Evolutionary conservation across 1,140 invertebrate genomes (phyloP).

Genomic region (Rhagoletis zephyria): DNA sequence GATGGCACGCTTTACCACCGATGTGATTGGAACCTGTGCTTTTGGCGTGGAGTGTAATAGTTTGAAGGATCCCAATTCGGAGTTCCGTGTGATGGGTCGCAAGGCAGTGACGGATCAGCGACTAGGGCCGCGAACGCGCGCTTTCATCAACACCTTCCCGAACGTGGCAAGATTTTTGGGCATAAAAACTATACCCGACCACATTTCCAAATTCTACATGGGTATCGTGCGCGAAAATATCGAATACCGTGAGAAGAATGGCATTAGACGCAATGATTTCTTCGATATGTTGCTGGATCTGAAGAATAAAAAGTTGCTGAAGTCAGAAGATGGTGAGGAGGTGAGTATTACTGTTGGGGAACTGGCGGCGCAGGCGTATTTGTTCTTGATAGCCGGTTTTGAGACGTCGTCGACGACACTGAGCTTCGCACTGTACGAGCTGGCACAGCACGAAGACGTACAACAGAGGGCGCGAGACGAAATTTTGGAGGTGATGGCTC

Average conservation of each 20-base stretch:
- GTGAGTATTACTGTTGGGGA: constrained; percentile 65
- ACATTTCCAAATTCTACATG: constrained; percentile 75
- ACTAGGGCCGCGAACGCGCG: constrained; percentile 49
- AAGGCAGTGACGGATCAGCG: constrained; percentile 60
- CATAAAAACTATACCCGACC: constrained; percentile 71
- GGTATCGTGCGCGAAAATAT: constrained; percentile 74
- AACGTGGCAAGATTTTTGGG: constrained; percentile 60
- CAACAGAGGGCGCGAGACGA: constrained; percentile 76
- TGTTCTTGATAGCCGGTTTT: constrained; percentile 78
- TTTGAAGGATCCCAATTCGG: constrained; percentile 74
- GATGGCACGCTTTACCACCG: constrained; percentile 68
- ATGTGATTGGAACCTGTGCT: constrained; percentile 77
- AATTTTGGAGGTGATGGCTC: constrained; percentile 72
- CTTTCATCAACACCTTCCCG: constrained; percentile 62
- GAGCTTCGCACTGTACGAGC: constrained; percentile 75
- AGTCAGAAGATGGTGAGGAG: constrained; percentile 62
- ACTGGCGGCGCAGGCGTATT: constrained; percentile 74
- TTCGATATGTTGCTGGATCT: constrained; percentile 75
- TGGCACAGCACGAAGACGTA: constrained; percentile 76
- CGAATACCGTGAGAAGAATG: constrained; percentile 74
- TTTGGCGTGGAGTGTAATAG: constrained; percentile 79
- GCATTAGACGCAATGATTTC: constrained; percentile 76
- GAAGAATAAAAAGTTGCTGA: constrained; percentile 72
- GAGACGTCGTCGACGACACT: constrained; percentile 78
- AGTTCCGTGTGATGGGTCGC: constrained; percentile 74